phyloP scores from a whole-genome alignment of 2,797 vertebrate genomes.

The Oceanodroma leucorhoa region DNA sequence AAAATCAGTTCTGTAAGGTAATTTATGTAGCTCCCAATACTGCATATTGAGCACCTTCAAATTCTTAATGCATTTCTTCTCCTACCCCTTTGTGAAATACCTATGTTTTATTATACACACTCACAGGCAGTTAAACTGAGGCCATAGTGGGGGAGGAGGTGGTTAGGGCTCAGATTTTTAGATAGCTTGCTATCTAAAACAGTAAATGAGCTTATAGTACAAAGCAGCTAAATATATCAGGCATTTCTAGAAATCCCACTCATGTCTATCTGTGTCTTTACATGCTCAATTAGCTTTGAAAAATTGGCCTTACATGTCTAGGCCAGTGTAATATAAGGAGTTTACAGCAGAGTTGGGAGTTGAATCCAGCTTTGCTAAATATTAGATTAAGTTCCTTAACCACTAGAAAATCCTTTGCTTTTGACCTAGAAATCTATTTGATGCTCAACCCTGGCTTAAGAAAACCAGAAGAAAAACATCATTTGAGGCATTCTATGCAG shows the following conservation, averaged over 20 bases:
- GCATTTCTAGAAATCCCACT: not conserved
- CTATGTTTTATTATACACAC: not conserved
- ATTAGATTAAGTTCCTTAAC: not conserved
- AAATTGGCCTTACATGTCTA: not conserved
- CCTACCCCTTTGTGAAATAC: not conserved
- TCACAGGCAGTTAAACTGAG: not conserved
- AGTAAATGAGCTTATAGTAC: not conserved
- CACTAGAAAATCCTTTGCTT: not conserved
- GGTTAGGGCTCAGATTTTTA: not conserved
- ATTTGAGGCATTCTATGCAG: not conserved
- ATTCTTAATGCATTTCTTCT: not conserved
- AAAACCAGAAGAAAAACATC: not conserved
- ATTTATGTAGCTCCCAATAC: not conserved
- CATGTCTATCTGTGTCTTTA: not conserved
- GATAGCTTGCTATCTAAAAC: not conserved
- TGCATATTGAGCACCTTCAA: not conserved
- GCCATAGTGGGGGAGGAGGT: not conserved
- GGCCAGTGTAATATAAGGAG: not conserved
- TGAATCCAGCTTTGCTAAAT: not conserved
- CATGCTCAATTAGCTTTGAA: not conserved
- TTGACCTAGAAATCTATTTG: not conserved
- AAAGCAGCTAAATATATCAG: not conserved
- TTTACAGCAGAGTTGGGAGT: not conserved
- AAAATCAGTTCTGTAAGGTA: not conserved
- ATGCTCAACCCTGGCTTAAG: not conserved